Conservation (phyloP, 1,140 invertebrate genomes). For the Drosophila sp. region DNA sequence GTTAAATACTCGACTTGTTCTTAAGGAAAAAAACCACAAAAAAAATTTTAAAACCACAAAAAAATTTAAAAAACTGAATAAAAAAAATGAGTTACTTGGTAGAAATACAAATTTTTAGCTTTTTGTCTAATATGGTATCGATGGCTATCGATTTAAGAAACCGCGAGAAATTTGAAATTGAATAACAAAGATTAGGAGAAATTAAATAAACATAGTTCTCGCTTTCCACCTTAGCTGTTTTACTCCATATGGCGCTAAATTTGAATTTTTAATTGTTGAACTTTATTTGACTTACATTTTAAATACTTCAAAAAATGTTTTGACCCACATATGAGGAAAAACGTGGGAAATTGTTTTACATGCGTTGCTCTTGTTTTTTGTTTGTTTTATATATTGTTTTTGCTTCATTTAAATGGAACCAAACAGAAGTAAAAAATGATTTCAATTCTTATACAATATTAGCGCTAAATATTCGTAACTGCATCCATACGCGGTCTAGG, state of each 20-base stretch:
- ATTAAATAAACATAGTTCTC: too few species aligned
- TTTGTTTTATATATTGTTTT: too few species aligned
- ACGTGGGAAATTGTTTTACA: slow-evolving; percentile 70
- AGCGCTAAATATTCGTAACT: slow-evolving; percentile 49
- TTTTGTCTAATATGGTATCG: too few species aligned
- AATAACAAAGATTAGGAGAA: too few species aligned
- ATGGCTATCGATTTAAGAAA: too few species aligned
- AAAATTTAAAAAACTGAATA: too few species aligned
- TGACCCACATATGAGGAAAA: slow-evolving; percentile 72
- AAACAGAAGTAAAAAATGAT: slow-evolving; percentile 62
- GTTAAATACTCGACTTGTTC: slow-evolving; percentile 12
- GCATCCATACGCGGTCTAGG: slow-evolving; percentile 16
- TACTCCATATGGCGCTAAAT: too few species aligned
- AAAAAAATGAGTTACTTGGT: too few species aligned
- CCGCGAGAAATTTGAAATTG: too few species aligned
- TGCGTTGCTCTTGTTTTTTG: slow-evolving; percentile 45
- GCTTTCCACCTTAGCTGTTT: too few species aligned
- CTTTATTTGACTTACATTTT: slow-evolving; percentile 77
- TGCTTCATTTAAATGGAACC: slow-evolving; percentile 47
- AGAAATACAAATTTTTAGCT: too few species aligned
- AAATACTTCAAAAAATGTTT: slow-evolving; percentile 76
- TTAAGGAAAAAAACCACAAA: slow-evolving; percentile 1
- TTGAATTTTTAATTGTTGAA: slow-evolving; percentile 74
- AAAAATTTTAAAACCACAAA: too few species aligned
- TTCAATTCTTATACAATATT: slow-evolving; percentile 60